Conservation (phyloP, 1,140 invertebrate species). For the Drosophila bifasciata region DNA sequence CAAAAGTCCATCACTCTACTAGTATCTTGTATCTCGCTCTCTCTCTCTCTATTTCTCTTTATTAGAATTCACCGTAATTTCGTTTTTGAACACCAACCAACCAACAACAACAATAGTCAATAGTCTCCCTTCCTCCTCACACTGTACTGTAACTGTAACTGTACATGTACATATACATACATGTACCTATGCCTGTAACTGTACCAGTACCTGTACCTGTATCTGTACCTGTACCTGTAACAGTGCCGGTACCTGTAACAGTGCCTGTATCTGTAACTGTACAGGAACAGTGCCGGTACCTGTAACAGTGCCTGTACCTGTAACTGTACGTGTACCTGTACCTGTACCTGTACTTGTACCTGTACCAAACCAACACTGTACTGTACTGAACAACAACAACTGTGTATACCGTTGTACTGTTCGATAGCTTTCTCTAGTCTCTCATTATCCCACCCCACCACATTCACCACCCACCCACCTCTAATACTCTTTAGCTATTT, state of each 20-base stretch:
- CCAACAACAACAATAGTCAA: constrained; percentile 13
- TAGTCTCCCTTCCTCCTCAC: constrained; percentile 56
- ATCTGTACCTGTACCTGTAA: too few species aligned
- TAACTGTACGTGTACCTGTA: too few species aligned
- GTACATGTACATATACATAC: too few species aligned
- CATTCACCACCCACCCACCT: constrained; percentile 51
- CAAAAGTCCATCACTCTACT: constrained; percentile 25
- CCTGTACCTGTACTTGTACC: too few species aligned
- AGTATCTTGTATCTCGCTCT: constrained; percentile 47
- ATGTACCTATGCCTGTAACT: too few species aligned
- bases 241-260: too few species aligned
- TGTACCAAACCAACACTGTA: constrained; percentile 36
- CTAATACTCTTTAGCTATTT: constrained; percentile 43
- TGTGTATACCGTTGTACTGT: constrained; percentile 44
- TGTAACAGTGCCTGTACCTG: too few species aligned
- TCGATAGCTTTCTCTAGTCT: constrained; percentile 61
- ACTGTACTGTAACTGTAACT: too few species aligned
- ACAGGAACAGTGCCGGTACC: too few species aligned
- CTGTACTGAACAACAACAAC: constrained; percentile 31
- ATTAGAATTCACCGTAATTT: constrained; percentile 74
- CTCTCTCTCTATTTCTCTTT: constrained; percentile 41
- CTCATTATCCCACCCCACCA: constrained; percentile 67
- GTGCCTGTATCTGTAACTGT: too few species aligned
- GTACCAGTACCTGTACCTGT: too few species aligned
- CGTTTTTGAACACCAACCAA: constrained; percentile 64